Base-by-base conservation (phyloP, 2,888 invertebrate species). In the Drosophila dives region DNA sequence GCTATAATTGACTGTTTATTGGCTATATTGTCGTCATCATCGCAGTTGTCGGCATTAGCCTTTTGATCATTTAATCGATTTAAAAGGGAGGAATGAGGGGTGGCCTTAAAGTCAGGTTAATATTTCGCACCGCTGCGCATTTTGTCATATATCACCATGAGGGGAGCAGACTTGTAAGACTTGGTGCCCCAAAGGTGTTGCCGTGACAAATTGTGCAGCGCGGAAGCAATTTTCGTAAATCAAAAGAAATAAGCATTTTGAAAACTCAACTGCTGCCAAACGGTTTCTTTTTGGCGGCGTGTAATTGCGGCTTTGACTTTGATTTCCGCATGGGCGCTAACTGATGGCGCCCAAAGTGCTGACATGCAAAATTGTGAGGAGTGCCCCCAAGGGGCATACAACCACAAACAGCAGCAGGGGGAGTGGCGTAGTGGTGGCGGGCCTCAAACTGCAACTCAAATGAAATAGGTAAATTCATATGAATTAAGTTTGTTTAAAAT, bases 281-380 rank as follows among this genome's bases (percentile, higher is more conserved):
- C 42, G 33, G 23, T n/a, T 62, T 54, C 50, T 68, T 49, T 64
- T 51, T 83, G 68, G 69, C 80, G 54, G 68, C 74, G 64, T 55
- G 63, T 83, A 84, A 83, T 84, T 89, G 84, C 67, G 82, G 89
- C 72, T 89, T 85, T 89, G 89, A 81, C 81, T 89, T 89, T 86
- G 89, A 75, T 84, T 85, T 85, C 89, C 84, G 89, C 84, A 84
- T 86, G 80, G 86, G 79, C 81, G 83, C 81, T 48, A 64, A 51
- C 23, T 69, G 73, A 36, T 61, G 79, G 79, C 80, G 78, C 76
- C 69, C 72, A 76, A 65, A 64, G 60, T 42, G 80, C 68, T 80
- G 77, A 80, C 75, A 80, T 77, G 80, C 80, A 66, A 77, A 75
- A 75, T 61, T 23, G 45, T 26, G 50, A 42, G 80, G 70, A 75